A percentile compares a stretch with the other conserved stretches of the same genome.
These are phyloP conservation scores for Daboia siamensis DNA, from an alignment of 2,113 vertebrate genomes.

Conservation along the genomic window DNA sequence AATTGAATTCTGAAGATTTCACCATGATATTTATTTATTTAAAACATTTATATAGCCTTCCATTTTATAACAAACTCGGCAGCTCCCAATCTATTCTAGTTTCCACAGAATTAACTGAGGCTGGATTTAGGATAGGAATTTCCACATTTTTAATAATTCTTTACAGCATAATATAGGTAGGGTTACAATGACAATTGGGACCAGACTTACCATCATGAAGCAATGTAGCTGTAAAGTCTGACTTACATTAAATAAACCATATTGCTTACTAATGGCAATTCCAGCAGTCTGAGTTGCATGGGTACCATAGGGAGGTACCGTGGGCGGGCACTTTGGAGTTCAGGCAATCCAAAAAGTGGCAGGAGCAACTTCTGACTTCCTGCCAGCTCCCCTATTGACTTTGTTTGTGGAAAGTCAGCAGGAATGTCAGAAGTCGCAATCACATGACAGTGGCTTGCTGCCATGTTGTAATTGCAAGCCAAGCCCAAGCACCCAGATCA, in stretches of 20 bases:
- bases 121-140: neutral
- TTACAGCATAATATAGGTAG: neutral
- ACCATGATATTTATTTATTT: neutral
- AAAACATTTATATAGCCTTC: neutral
- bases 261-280: neutral
- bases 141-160: neutral
- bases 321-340: neutral
- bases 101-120: neutral
- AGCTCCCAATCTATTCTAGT: neutral
- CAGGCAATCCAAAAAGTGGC: neutral
- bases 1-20: neutral
- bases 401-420: neutral
- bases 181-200: neutral
- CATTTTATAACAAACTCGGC: neutral
- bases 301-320: neutral
- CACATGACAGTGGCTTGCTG: neutral
- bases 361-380: neutral
- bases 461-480: neutral
- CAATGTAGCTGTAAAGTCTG: neutral
- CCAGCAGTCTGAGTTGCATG: neutral
- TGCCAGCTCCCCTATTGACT: neutral
- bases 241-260: neutral
- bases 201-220: neutral
- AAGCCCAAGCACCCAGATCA: neutral
- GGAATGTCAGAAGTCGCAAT: neutral